Evolutionary conservation across 2,888 invertebrate species (phyloP).

Genomic region (Agapetus fuscipes): DNA sequence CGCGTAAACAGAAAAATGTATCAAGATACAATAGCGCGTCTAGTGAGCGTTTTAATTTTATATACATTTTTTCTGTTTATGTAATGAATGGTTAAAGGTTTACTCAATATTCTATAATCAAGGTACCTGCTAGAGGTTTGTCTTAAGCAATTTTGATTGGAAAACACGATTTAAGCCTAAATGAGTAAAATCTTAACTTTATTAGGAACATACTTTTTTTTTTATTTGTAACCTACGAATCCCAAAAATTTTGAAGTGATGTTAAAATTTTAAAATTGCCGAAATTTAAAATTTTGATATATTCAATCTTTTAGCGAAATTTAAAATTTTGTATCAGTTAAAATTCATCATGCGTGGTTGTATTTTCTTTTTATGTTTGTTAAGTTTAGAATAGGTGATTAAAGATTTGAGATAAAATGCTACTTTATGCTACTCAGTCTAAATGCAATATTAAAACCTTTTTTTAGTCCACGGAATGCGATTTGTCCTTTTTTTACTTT

Average conservation of each 20-base stretch:
- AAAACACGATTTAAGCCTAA: no score
- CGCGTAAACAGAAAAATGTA: no score
- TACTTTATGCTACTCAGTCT: not conserved
- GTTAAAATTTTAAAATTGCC: conserved; percentile 1
- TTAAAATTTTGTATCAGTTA: conserved; percentile 5
- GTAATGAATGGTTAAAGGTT: no score
- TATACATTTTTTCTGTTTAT: no score
- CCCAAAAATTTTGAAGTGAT: not conserved
- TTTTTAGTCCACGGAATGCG: not conserved
- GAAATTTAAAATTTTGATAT: conserved; percentile 4
- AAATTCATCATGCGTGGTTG: conserved; percentile 2
- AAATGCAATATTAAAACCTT: not conserved
- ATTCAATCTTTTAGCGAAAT: conserved; percentile 1
- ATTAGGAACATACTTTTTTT: conserved; percentile 23
- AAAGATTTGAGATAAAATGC: not conserved
- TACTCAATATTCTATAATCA: no score
- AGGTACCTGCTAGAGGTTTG: no score
- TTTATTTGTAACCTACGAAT: conserved; percentile 16
- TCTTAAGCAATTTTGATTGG: no score
- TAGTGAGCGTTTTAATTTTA: no score
- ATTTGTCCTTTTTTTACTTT: no score
- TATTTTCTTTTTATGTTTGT: no score
- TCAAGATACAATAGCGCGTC: no score
- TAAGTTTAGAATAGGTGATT: no score
- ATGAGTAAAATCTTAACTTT: conserved; percentile 13